A percentile compares a stretch with the other conserved stretches of the same genome.
Conservation (phyloP, 2,888 invertebrate species). For the Lepeophtheirus nordmannii region DNA sequence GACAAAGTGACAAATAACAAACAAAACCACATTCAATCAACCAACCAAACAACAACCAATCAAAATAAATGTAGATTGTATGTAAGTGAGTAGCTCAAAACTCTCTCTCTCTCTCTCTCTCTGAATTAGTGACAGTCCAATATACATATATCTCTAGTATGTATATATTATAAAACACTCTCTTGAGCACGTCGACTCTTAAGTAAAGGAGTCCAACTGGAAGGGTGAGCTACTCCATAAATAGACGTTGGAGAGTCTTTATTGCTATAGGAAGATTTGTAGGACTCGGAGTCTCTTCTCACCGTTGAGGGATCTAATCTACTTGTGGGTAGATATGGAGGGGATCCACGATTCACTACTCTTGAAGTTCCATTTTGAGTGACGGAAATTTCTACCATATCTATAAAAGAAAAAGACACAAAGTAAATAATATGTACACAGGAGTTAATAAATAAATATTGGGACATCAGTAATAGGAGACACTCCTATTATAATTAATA, state of each 20-base stretch:
- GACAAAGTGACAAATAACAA: too few relatives aligned
- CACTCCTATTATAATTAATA: too few relatives aligned
- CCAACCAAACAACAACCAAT: too few relatives aligned
- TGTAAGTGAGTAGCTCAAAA: too few relatives aligned
- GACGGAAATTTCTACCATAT: not conserved
- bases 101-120: too few relatives aligned
- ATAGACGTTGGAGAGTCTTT: not conserved
- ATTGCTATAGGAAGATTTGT: too few relatives aligned
- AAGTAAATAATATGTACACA: not conserved
- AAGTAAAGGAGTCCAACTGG: not conserved
- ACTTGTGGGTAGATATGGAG: not conserved
- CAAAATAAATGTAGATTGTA: too few relatives aligned
- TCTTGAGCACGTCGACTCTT: not conserved
- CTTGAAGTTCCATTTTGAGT: not conserved
- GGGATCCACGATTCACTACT: not conserved
- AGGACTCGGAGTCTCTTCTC: not conserved
- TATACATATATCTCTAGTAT: too few relatives aligned
- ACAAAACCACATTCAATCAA: too few relatives aligned
- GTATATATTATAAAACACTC: constrained; percentile 2
- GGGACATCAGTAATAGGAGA: too few relatives aligned
- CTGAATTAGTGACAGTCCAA: too few relatives aligned
- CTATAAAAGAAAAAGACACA: not conserved
- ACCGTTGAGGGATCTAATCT: not conserved
- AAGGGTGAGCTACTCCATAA: not conserved
- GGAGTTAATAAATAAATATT: too few relatives aligned